Conservation (phyloP, 2,797 vertebrate species). For the Brotula barbata region DNA sequence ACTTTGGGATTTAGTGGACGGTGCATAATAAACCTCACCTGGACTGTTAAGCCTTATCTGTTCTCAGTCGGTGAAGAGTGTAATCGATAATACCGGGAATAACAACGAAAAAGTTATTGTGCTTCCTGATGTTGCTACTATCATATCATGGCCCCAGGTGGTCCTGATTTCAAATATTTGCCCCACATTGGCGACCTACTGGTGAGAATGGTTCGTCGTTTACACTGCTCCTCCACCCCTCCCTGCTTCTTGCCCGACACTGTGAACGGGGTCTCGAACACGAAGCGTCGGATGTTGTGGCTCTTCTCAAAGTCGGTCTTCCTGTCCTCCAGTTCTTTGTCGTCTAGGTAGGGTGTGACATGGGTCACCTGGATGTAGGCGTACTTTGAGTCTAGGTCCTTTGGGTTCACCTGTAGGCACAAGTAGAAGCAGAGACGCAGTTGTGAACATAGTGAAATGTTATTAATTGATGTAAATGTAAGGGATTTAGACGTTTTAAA, state of each 20-base stretch:
- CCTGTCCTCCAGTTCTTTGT: slow-evolving; percentile 93
- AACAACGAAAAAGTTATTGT: neutral
- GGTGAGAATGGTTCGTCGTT: slow-evolving; percentile 90
- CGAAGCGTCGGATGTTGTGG: slow-evolving; percentile 96
- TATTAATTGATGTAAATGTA: too few species aligned
- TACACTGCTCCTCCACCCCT: slow-evolving; percentile 95
- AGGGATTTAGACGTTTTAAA: neutral
- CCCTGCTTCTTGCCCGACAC: slow-evolving; percentile 92
- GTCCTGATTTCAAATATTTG: too few species aligned
- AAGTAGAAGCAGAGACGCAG: neutral
- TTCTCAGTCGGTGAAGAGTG: neutral
- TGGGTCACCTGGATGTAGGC: slow-evolving; percentile 99
- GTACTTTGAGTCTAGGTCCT: slow-evolving; percentile 95
- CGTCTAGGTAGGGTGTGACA: slow-evolving; percentile 90
- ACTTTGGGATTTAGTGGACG: slow-evolving; percentile 41
- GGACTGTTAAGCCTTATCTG: slow-evolving; percentile 13
- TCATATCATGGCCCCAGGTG: too few species aligned
- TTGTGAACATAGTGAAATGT: neutral
- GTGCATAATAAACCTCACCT: slow-evolving; percentile 31
- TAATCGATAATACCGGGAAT: slow-evolving; percentile 9
- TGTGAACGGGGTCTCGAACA: slow-evolving; percentile 97
- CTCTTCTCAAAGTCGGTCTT: slow-evolving; percentile 95
- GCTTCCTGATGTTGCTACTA: slow-evolving; percentile 4
- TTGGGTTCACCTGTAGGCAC: slow-evolving; percentile 88
- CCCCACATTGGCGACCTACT: slow-evolving; percentile 74